These are phyloP conservation scores for Heliangelus exortis DNA, from an alignment of 2,797 vertebrate genomes.

Conservation along the genomic window DNA sequence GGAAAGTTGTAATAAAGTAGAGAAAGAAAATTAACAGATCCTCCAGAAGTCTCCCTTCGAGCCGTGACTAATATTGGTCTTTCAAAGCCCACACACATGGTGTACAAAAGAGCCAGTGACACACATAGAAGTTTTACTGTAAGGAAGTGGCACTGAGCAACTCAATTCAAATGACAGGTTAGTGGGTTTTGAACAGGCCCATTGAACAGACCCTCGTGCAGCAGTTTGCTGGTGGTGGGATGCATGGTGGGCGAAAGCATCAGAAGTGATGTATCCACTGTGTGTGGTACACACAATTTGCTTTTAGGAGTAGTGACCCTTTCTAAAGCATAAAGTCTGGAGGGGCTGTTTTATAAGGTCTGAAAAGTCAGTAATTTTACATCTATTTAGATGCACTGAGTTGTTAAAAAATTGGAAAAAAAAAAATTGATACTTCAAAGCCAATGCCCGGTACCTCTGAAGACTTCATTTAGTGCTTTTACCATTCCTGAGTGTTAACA, in stretches of 20 bases:
- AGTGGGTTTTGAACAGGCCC: neutral
- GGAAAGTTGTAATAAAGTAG: neutral
- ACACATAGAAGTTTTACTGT: accelerated
- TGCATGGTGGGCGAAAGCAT: neutral
- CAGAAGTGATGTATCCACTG: neutral
- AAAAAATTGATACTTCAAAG: neutral
- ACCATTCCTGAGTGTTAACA: neutral
- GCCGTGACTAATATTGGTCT: neutral
- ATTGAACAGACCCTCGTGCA: neutral
- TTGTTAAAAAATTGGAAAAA: neutral
- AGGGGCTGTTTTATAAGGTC: neutral
- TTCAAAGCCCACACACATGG: accelerated
- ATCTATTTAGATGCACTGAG: neutral
- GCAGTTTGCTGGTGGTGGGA: neutral
- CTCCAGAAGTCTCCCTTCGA: neutral
- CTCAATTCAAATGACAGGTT: neutral
- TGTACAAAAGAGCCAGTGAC: neutral
- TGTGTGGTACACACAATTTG: neutral
- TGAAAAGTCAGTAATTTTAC: neutral
- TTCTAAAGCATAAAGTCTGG: neutral
- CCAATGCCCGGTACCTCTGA: neutral
- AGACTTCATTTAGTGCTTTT: neutral
- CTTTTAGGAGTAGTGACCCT: neutral
- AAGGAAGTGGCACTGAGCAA: neutral
- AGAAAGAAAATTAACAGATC: neutral